A percentile compares a stretch with the other conserved stretches of the same genome.
These are phyloP conservation scores for Camponotus vicinus DNA, from an alignment of 1,140 invertebrate genomes.

Conservation along the genomic window DNA sequence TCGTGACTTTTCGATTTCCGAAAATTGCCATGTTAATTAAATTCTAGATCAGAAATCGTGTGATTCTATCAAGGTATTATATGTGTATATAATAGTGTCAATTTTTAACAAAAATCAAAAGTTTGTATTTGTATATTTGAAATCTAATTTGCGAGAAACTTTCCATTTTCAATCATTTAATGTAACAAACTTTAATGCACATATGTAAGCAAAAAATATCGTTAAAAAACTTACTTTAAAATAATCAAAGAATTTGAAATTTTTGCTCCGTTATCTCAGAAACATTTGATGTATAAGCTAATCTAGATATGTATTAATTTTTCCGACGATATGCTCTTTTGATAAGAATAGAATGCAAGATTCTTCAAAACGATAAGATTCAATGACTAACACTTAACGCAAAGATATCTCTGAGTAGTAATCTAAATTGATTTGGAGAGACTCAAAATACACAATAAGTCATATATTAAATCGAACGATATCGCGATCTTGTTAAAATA, in stretches of 20 bases:
- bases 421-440: slow-evolving; percentile 4
- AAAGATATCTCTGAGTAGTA: not conserved
- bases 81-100: not conserved
- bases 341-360: not conserved
- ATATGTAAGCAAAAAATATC: not conserved
- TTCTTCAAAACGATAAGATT: slow-evolving; percentile 8
- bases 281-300: not conserved
- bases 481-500: not conserved
- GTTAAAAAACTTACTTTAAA: not conserved
- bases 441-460: not conserved
- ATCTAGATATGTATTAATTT: not conserved
- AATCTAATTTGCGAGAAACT: not conserved
- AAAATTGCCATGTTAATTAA: not conserved
- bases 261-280: not conserved
- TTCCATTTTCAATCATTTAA: not conserved
- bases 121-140: not conserved
- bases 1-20: not conserved
- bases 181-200: not conserved
- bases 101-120: not conserved
- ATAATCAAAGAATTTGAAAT: not conserved
- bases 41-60: not conserved
- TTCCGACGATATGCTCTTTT: not conserved
- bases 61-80: not conserved
- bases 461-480: not conserved
- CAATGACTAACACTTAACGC: not conserved